phyloP scores from a whole-genome alignment of 2,797 vertebrate species.

The Girardinus metallicus region DNA sequence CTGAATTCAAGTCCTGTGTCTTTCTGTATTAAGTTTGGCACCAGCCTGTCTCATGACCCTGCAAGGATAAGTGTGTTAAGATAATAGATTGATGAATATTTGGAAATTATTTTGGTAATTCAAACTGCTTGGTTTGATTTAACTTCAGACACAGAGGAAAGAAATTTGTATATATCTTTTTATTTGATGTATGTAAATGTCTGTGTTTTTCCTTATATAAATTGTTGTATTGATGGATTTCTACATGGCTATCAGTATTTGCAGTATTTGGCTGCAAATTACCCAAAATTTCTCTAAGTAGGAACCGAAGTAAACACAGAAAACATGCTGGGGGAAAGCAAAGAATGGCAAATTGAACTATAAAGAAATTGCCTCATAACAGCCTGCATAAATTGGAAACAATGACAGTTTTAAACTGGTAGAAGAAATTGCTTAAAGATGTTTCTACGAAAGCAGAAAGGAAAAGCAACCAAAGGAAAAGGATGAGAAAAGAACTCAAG shows the following conservation, averaged over 20 bases:
- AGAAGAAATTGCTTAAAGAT: constrained; percentile 4
- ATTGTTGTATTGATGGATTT: not conserved
- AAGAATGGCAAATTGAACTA: not conserved
- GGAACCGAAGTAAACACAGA: not conserved
- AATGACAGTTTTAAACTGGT: constrained; percentile 3
- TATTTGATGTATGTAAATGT: too few species aligned
- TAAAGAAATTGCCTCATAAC: constrained; percentile 1
- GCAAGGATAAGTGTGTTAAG: too few species aligned
- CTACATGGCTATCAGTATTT: not conserved
- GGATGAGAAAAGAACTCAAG: constrained; percentile 6
- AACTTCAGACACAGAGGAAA: too few species aligned
- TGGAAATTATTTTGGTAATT: too few species aligned
- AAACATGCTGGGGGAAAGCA: not conserved
- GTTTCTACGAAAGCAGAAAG: constrained; percentile 3
- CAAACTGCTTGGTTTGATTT: too few species aligned
- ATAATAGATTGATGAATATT: too few species aligned
- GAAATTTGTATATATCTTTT: not conserved
- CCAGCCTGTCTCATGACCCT: too few species aligned
- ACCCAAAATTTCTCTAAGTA: not conserved
- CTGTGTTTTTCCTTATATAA: not conserved
- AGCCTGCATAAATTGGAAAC: not conserved
- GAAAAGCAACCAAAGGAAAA: not conserved
- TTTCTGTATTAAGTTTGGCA: too few species aligned
- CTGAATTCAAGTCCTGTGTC: too few species aligned
- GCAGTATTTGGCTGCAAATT: not conserved